Base-by-base conservation (phyloP, 1,140 invertebrate species). In the Phymastichus coffea region DNA sequence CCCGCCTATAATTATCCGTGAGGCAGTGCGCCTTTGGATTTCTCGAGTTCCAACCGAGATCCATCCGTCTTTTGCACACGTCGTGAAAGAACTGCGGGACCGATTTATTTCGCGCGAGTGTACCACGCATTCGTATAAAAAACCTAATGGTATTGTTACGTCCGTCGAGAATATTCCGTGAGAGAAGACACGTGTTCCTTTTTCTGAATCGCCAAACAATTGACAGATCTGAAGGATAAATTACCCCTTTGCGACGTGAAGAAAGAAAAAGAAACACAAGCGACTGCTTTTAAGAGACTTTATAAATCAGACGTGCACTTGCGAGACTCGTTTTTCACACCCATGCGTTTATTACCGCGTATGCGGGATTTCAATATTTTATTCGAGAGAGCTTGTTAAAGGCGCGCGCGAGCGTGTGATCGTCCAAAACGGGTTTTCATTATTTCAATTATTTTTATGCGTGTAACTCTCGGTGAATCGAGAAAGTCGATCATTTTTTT, bases 61-160 rank as follows among this genome's bases (percentile, higher is more conserved):
- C 58, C 58, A 61, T 61, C 58, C 51, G 38, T 62, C 60, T 62
- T 62, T 62, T 62, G 47, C 47, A 62, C 60, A 62, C 59, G 47
- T 61, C 51, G 33, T 7, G 28, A 12, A 6, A 33, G 49, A 52
- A 46, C 49, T 56, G 53, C 52, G 52, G 14, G 53, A 51, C 25
- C 59, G 59, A 61, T 61, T 61, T 61, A 61, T 61, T 56, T 61
- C 26, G 30, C 53, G 23, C 53, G 26, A 40, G 4, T 10, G 9
- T 22, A 2, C n/a, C n/a, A n/a, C n/a, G n/a, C n/a, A n/a, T n/a
- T n/a, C n/a, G n/a, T n/a, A n/a, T n/a, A n/a, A n/a, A n/a, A n/a
- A n/a, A n/a, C n/a, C n/a, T 62, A 62, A 62, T 57, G 57, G 53
- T 57, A 62, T 62, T 62, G 60, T 62, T 62, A 57, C 60, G 54